Evolutionary conservation across 2,797 vertebrate species (phyloP), one percentile per base, ranked within the genome.

Genomic region (Silurus lanzhouensis): DNA sequence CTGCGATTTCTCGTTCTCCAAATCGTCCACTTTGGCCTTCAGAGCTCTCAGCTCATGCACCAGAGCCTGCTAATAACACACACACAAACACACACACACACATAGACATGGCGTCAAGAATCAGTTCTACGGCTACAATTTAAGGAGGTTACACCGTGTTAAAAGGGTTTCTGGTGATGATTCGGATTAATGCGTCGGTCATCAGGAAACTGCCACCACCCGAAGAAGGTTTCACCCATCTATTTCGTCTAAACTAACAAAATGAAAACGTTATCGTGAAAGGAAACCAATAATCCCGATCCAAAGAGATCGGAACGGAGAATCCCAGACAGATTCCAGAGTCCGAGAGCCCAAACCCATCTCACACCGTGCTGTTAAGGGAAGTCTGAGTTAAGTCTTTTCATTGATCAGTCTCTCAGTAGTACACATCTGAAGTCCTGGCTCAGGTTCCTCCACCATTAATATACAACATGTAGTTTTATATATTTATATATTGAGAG

Each of bases 1-100:
- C 66, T 96, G 96, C 76, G 92, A 95, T 90, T 97, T 97, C 92
- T 99, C 97, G 5, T 95, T 97, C 92, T 99, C 97, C 91, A 99
- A 90, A 87, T 96, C 97, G 81, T 97, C 97, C 90, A 99, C 97
- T 95, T 97, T 97, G 86, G 94, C 95, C 93, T 95, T 97, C 84
- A 99, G 95, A 74, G 94, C 94, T 82, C 91, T 95, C 31, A 99
- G 95, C 83, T 99, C 98, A 74, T 96, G 95, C 0, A 96, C 88
- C 88, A 99, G 94, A 90, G 95, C 96, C 98, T 99, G 93, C 82
- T 81, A 78, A 87, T 13, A 76, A 61, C 63, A 85, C 19, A 88
- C 66, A 79, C 48, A 77, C 57, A 84, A 85, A 91, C 75, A 79
- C 38, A 88, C 78, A 84, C 63, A 82, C 46, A 83, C 87, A 91